These are phyloP conservation scores for Heloderma charlesbogerti DNA, from an alignment of 2,113 vertebrate species.

Conservation along the genomic window DNA sequence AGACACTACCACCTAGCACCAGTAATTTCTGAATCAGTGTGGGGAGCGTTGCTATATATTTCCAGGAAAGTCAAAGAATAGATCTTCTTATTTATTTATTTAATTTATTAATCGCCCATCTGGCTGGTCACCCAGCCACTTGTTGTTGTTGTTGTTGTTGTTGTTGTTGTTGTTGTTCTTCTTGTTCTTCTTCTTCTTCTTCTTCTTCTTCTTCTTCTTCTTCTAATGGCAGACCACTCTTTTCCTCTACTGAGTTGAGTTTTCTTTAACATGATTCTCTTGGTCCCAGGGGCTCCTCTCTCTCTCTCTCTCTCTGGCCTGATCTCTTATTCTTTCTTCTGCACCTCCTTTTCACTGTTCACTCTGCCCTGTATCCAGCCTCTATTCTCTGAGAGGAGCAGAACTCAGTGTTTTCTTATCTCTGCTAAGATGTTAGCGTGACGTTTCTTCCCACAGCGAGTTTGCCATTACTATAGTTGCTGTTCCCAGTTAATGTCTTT, in stretches of 20 bases:
- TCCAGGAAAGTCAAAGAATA: neutral
- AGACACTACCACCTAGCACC: too few relatives aligned
- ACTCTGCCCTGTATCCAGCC: neutral
- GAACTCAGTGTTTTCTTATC: neutral
- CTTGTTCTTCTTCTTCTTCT: too few relatives aligned
- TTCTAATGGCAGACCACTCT: accelerated
- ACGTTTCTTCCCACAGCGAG: constrained; percentile 19
- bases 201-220: too few relatives aligned
- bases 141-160: too few relatives aligned
- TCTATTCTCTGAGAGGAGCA: neutral
- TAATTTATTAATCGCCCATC: too few relatives aligned
- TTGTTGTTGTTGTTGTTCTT: too few relatives aligned
- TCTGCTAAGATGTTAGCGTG: constrained; percentile 5
- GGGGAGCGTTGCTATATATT: neutral
- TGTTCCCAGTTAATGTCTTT: constrained; percentile 4
- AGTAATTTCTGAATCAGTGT: neutral
- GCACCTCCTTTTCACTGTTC: neutral
- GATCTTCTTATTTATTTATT: too few relatives aligned
- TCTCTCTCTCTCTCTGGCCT: neutral
- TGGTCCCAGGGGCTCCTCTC: neutral
- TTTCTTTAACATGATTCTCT: neutral
- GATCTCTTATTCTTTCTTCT: neutral
- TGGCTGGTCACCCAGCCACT: too few relatives aligned
- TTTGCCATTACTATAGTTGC: neutral
- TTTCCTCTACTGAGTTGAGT: accelerated